These are phyloP conservation scores for Pseudeuparius sepicola DNA, from an alignment of 2,888 invertebrate species.

Conservation along the genomic window DNA sequence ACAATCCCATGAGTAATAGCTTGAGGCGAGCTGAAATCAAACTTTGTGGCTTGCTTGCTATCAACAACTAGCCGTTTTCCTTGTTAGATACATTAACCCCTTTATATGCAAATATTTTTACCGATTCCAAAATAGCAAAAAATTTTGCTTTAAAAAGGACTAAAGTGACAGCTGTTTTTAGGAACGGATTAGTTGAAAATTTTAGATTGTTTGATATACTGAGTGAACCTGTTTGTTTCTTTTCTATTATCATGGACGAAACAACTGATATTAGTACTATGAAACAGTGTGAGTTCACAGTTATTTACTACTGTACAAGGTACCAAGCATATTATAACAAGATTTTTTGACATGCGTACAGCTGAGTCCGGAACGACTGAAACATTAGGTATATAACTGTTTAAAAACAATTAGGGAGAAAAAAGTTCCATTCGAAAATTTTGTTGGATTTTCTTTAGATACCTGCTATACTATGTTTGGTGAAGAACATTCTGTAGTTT, in stretches of 20 bases:
- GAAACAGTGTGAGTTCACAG: conserved; percentile 15
- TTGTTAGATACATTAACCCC: conserved; percentile 5
- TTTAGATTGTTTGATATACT: conserved; percentile 6
- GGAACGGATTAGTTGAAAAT: conserved; percentile 5
- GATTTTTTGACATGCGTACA: conserved; percentile 16
- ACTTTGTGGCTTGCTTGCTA: not conserved
- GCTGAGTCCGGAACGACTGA: conserved; percentile 14
- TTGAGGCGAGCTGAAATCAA: no score
- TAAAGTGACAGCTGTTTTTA: conserved; percentile 6
- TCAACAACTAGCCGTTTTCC: conserved; percentile 4
- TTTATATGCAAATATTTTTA: conserved; percentile 5
- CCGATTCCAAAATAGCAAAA: conserved; percentile 8
- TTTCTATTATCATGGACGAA: conserved; percentile 14
- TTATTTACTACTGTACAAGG: conserved; percentile 11
- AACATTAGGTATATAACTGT: conserved; percentile 15
- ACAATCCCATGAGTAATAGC: not conserved
- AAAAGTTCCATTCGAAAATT: conserved; percentile 21
- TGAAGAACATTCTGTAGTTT: conserved; percentile 18
- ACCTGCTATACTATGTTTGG: conserved; percentile 29
- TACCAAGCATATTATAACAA: conserved; percentile 9
- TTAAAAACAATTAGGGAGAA: conserved; percentile 8
- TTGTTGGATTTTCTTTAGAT: conserved; percentile 26
- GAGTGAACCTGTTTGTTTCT: conserved; percentile 6
- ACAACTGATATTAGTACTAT: conserved; percentile 11
- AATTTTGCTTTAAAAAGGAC: conserved; percentile 2